A percentile compares a stretch with the other conserved stretches of the same genome.
phyloP scores from a whole-genome alignment of 2,888 invertebrate genomes.

The Pollenia angustigena region DNA sequence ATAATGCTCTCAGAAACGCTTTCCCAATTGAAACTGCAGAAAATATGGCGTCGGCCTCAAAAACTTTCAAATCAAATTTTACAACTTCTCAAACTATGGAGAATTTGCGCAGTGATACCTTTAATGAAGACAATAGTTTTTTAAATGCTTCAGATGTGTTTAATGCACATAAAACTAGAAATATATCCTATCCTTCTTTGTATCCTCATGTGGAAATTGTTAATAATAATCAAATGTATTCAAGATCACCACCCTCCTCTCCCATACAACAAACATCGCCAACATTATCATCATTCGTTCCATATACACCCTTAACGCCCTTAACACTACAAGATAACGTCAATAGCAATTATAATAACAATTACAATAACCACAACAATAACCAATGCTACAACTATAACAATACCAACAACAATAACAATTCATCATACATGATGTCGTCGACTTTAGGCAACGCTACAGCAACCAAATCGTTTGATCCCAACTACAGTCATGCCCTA shows the following conservation, averaged over 20 bases:
- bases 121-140: constrained; percentile 45
- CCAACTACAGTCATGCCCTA: constrained; percentile 79
- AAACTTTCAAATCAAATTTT: constrained; percentile 25
- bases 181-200: constrained; percentile 61
- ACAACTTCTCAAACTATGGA: constrained; percentile 43
- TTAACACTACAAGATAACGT: constrained; percentile 50
- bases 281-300: constrained; percentile 32
- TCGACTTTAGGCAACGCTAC: constrained; percentile 48
- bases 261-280: constrained; percentile 65
- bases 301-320: constrained; percentile 54
- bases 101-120: constrained; percentile 36
- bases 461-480: constrained; percentile 71
- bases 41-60: constrained; percentile 4
- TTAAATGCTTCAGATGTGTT: constrained; percentile 55
- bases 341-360: constrained; percentile 56
- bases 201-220: constrained; percentile 69
- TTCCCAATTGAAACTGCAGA: constrained; percentile 41
- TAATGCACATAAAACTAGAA: constrained; percentile 52
- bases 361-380: constrained; percentile 53
- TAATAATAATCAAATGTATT: constrained; percentile 67
- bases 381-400: constrained; percentile 37
- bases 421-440: constrained; percentile 54
- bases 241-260: constrained; percentile 64
- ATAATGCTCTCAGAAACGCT: constrained; percentile 74
- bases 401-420: constrained; percentile 52